Evolutionary conservation across 2,113 vertebrate genomes (phyloP).

Genomic region (Heterocephalus glaber): DNA sequence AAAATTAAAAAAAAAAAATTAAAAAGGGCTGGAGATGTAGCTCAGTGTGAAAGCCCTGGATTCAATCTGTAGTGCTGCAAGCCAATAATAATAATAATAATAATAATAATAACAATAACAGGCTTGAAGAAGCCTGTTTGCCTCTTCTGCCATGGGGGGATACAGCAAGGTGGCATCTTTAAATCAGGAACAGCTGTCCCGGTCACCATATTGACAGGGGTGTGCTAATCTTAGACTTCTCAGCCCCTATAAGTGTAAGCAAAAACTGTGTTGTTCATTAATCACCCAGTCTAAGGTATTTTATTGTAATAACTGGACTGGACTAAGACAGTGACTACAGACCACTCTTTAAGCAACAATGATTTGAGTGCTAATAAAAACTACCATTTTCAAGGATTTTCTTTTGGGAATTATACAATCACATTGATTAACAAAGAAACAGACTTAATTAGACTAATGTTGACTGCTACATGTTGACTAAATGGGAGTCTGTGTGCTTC

Average conservation of each 20-base stretch:
- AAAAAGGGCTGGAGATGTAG: neutral
- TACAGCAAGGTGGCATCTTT: neutral
- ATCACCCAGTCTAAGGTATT: neutral
- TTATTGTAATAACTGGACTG: neutral
- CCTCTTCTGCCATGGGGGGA: neutral
- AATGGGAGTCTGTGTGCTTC: neutral
- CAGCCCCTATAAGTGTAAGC: neutral
- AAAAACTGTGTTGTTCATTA: neutral
- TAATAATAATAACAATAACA: no score
- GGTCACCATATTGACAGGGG: neutral
- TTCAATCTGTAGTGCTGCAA: neutral
- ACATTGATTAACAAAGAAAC: neutral
- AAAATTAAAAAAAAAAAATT: neutral
- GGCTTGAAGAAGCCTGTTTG: neutral
- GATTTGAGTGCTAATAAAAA: neutral
- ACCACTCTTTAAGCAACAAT: neutral
- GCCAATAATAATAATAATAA: neutral
- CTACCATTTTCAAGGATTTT: slow-evolving; percentile 27
- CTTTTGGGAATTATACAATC: neutral
- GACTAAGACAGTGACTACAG: neutral
- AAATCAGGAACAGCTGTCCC: neutral
- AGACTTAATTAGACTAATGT: neutral
- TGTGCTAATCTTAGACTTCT: neutral
- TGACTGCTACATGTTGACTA: neutral
- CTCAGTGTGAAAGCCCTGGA: neutral